Percentiles rank a stretch among this genome's conserved stretches.
phyloP scores from a whole-genome alignment of 1,140 invertebrate species.

The Drosophila murphyi region DNA sequence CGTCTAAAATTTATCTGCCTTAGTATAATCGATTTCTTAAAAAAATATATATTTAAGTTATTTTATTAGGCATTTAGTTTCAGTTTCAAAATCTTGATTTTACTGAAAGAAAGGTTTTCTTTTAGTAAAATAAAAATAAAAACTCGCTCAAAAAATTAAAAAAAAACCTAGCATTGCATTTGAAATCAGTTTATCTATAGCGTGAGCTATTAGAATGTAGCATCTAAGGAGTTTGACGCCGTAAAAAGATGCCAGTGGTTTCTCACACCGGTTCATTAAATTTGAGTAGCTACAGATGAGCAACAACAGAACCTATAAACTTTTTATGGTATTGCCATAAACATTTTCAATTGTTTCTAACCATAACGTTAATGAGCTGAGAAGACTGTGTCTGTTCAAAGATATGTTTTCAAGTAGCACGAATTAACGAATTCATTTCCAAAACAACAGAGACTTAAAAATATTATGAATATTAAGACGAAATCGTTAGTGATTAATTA shows the following conservation, averaged over 20 bases:
- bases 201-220: constrained; percentile 39
- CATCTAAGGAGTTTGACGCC: constrained; percentile 45
- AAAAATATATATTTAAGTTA: not conserved
- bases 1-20: not conserved
- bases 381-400: constrained; percentile 7
- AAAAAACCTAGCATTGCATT: constrained; percentile 9
- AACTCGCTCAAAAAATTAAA: not conserved
- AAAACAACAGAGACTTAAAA: constrained; percentile 6
- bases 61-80: constrained; percentile 8
- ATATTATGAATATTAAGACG: constrained; percentile 14
- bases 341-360: constrained; percentile 28
- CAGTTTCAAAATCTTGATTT: not conserved
- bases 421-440: not conserved
- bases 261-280: constrained; percentile 69
- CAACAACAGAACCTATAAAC: constrained; percentile 44
- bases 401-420: constrained; percentile 31
- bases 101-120: not conserved
- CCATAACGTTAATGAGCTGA: constrained; percentile 32
- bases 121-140: not conserved
- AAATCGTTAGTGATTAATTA: constrained; percentile 31
- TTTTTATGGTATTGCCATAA: constrained; percentile 47
- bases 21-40: not conserved
- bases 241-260: constrained; percentile 52
- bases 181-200: constrained; percentile 29
- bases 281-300: constrained; percentile 45